A percentile compares a stretch with the other conserved stretches of the same genome.
phyloP scores from a whole-genome alignment of 37 sponge, comb jelly and placozoan genomes.

The Mnemiopsis leidyi region DNA sequence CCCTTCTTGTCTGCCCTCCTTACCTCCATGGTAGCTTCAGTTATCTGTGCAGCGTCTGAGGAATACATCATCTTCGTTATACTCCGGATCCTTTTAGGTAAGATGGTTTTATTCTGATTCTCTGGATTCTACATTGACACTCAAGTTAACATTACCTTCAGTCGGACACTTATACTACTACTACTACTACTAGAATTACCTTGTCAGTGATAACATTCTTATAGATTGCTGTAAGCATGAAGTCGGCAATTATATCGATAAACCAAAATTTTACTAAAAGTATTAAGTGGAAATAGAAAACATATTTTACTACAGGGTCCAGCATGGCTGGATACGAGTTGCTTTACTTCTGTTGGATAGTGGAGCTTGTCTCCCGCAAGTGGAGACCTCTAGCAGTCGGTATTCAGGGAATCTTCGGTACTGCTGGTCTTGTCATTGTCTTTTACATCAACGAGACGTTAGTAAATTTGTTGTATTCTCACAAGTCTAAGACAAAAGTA shows the following conservation, averaged over 20 bases:
- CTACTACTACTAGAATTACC: too few species aligned
- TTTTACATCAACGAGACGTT: slow-evolving; percentile 42
- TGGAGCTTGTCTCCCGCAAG: slow-evolving; percentile 1
- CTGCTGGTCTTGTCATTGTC: neutral
- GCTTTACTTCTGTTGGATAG: slow-evolving; percentile 35
- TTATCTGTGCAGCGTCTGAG: neutral
- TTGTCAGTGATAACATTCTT: too few species aligned
- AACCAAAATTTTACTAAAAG: too few species aligned
- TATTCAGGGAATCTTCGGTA: neutral
- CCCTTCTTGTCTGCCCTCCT: slow-evolving; percentile 44
- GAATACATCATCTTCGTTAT: slow-evolving; percentile 30
- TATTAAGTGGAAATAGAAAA: too few species aligned
- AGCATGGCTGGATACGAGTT: neutral
- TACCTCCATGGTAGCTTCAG: slow-evolving; percentile 30
- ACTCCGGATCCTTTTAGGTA: neutral
- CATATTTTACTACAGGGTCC: neutral
- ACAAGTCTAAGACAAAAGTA: neutral
- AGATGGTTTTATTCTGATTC: too few species aligned
- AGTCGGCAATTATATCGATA: too few species aligned
- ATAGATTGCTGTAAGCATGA: too few species aligned
- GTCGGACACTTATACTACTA: too few species aligned
- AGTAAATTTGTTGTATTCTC: neutral
- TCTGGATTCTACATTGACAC: too few species aligned
- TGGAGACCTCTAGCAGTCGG: slow-evolving; percentile 25
- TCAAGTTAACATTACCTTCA: too few species aligned